Base-by-base conservation (phyloP, 2,113 vertebrate genomes). In the Chaetops frenatus region DNA sequence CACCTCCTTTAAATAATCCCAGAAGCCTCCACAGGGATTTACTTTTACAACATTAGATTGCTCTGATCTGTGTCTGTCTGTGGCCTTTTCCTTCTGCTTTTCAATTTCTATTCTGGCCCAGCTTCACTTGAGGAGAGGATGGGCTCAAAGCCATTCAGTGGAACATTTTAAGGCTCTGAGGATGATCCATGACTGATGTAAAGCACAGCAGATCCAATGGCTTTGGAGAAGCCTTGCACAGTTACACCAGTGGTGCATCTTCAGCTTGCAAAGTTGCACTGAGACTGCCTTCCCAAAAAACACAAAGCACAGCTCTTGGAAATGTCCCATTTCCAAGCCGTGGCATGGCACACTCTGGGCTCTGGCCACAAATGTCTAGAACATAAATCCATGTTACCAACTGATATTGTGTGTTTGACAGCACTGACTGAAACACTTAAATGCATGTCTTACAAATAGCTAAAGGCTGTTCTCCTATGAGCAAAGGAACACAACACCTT, bases 1-100 rank as follows among this genome's bases (percentile, higher is more conserved):
- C 90, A 95, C 76, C 79, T 94, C 86, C 64, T 90, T 96, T 92
- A 88, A 93, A 93, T 93, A 95, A 95, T 92, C 79, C 60, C 92
- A 64, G 76, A 88, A 90, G 79, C 82, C 69, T 92, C 65, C 76
- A 35, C 36, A 67, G 76, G 65, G 85, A 77, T 92, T 95, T 94
- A 71, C 78, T 95, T 91, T 76, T 64, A 86, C 7, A 6, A 28
- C 60, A 69, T 8, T 64, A 79, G 47, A 71, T 60, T 82, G 60
- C 74, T 83, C 67, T 78, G 82, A 71, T 78, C 74, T 42, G 79
- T 66, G 71, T 51, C 67, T 83, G 47, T 80, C 78, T 91, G 74
- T 42, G 50, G 60, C 35, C 79, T 81, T 94, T 88, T 54, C 42
- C 67, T 81, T 62, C 62, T 60, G 33, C 60, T 62, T 92, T 94